Evolutionary conservation across 2,888 invertebrate species (phyloP).

Genomic region (Pachymerium ferrugineum): DNA sequence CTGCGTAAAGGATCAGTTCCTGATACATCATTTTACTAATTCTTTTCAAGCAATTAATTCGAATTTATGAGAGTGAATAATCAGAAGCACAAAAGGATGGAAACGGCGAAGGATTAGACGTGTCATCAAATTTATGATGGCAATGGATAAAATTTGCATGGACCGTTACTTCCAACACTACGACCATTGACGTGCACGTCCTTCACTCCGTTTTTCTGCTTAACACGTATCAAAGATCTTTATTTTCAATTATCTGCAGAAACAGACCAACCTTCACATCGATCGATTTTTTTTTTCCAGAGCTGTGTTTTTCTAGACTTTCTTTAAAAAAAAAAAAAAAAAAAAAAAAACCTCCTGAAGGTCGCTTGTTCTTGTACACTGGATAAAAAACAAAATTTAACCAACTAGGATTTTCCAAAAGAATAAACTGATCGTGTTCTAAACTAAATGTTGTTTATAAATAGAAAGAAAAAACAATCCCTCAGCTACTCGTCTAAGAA

Average conservation of each 20-base stretch:
- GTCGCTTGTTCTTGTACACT: no score
- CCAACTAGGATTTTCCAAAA: no score
- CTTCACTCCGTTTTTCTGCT: neutral
- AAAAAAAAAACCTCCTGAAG: no score
- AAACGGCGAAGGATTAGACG: neutral
- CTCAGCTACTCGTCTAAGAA: no score
- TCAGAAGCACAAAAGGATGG: neutral
- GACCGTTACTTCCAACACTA: neutral
- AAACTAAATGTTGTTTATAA: no score
- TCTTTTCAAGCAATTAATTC: slow-evolving; percentile 8
- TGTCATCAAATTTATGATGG: neutral
- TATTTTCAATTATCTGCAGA: neutral
- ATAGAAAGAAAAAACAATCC: no score
- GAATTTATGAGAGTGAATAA: neutral
- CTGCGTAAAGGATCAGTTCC: neutral
- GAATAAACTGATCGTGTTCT: no score
- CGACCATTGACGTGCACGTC: neutral
- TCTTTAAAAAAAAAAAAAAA: no score
- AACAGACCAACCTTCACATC: neutral
- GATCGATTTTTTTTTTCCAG: neutral
- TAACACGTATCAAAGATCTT: neutral
- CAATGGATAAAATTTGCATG: neutral
- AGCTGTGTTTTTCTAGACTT: no score
- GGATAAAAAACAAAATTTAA: no score
- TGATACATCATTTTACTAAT: slow-evolving; percentile 9